phyloP scores from a whole-genome alignment of 2,797 vertebrate species.

The Mus caroli region DNA sequence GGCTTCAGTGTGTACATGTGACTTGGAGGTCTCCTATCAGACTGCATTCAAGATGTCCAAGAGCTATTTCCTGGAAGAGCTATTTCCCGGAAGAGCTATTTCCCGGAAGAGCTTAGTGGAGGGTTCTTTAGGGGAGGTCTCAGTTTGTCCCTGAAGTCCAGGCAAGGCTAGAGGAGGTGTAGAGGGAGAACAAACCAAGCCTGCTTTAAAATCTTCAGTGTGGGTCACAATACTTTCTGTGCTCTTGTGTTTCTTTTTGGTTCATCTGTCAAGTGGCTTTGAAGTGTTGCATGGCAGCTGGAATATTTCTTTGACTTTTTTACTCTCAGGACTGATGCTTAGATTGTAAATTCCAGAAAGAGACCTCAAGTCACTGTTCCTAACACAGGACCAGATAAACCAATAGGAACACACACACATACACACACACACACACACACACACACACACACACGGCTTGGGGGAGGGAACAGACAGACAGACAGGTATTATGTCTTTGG shows the following conservation, averaged over 20 bases:
- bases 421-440: neutral
- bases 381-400: slow-evolving; percentile 9
- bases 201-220: neutral
- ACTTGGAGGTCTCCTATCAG: neutral
- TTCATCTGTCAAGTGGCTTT: neutral
- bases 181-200: neutral
- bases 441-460: too few relatives aligned
- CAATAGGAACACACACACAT: neutral
- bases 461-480: neutral
- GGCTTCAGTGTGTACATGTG: neutral
- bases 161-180: neutral
- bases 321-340: neutral
- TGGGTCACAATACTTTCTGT: neutral
- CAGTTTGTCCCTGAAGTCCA: neutral
- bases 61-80: neutral
- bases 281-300: neutral
- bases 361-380: slow-evolving; percentile 74
- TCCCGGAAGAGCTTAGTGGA: neutral
- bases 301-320: slow-evolving; percentile 41
- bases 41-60: neutral
- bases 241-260: neutral
- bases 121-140: neutral
- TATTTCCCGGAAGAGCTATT: neutral
- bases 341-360: slow-evolving; percentile 41
- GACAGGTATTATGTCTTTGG: neutral